Conservation (phyloP, 2,113 vertebrate species). For the Nerophis lumbriciformis region DNA sequence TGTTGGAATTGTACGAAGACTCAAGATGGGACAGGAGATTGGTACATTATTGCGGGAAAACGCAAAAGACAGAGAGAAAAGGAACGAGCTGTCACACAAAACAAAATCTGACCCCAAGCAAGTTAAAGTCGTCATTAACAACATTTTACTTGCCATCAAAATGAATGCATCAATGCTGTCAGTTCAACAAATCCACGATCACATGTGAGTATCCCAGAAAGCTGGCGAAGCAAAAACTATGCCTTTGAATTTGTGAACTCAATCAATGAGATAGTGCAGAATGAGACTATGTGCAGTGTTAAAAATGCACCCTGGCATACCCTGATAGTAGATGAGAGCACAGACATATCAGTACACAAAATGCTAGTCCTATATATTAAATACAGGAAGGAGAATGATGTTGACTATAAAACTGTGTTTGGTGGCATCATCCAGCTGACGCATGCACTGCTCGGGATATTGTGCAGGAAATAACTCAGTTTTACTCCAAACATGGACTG, state of each 20-base stretch:
- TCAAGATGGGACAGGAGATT: no score
- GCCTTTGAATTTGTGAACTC: conserved; percentile 13
- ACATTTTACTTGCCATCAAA: no score
- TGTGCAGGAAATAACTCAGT: conserved; percentile 20
- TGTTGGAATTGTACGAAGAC: no score
- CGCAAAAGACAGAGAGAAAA: no score
- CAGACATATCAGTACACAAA: conserved; percentile 25
- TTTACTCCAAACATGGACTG: conserved; percentile 14
- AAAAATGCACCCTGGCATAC: not conserved
- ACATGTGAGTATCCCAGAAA: not conserved
- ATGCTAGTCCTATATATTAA: conserved; percentile 27
- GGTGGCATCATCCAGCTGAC: conserved; percentile 26
- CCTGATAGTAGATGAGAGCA: conserved; percentile 18
- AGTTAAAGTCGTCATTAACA: no score
- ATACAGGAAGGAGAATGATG: conserved; percentile 19
- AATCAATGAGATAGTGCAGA: no score
- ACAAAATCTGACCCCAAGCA: no score
- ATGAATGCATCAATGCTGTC: not conserved
- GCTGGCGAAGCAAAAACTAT: conserved; percentile 21
- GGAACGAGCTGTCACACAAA: no score
- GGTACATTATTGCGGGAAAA: no score
- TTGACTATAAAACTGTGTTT: conserved; percentile 27
- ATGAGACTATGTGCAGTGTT: no score
- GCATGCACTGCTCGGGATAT: conserved; percentile 26
- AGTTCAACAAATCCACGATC: conserved; percentile 9